Evolutionary conservation across 2,113 vertebrate genomes (phyloP).

Genomic region (Enhydra lutris): DNA sequence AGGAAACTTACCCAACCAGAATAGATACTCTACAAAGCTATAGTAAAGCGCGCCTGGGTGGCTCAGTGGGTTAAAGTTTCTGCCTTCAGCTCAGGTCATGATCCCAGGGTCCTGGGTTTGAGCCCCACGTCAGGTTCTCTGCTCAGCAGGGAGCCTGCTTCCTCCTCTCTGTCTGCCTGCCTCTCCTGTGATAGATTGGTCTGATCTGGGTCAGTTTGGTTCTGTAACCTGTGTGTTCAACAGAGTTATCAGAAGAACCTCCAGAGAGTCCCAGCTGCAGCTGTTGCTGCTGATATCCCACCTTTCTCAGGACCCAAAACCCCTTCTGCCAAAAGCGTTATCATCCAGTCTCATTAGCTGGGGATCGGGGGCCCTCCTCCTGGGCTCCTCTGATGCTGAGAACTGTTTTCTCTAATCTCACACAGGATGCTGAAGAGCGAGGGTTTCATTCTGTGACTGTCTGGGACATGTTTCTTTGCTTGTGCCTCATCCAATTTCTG

Average conservation of each 20-base stretch:
- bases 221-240: constrained; percentile 99
- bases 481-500: constrained; percentile 99
- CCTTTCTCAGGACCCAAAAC: constrained; percentile 99
- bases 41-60: neutral
- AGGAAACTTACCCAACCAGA: neutral
- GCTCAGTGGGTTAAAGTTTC: too few species aligned
- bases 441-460: constrained; percentile 98
- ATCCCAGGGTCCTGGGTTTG: too few species aligned
- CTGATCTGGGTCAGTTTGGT: constrained; percentile 99
- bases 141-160: too few species aligned
- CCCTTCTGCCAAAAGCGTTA: constrained; percentile 98
- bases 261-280: constrained; percentile 89
- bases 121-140: too few species aligned
- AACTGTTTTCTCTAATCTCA: constrained; percentile 99
- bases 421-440: constrained; percentile 98
- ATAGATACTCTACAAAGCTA: neutral
- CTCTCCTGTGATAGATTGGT: constrained; percentile 96
- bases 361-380: constrained; percentile 98
- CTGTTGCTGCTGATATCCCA: constrained; percentile 92
- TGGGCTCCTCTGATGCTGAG: constrained; percentile 99
- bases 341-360: constrained; percentile 99
- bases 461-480: constrained; percentile 99
- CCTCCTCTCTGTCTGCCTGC: too few species aligned
- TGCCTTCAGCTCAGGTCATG: too few species aligned
- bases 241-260: constrained; percentile 96